Evolutionary conservation across 1,140 invertebrate species (phyloP), one percentile per base, ranked within the genome.

Genomic region (Cyphomyrmex costatus): DNA sequence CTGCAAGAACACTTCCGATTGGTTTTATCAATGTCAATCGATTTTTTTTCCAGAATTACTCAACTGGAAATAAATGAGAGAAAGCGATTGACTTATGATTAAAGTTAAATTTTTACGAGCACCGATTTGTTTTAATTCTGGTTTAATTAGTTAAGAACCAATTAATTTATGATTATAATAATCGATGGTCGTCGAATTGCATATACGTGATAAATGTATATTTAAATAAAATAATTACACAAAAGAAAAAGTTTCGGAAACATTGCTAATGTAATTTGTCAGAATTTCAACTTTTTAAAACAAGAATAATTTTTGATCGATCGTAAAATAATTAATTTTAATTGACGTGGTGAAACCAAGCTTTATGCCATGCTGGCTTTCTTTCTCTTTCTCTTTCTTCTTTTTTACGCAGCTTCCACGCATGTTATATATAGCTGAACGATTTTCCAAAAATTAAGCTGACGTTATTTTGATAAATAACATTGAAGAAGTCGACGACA

Each of bases 301-400:
- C 2, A 61, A 46, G 19, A 77, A 7, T 30, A 61, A 33, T 36
- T 4, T 36, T 53, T 3, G 2, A 66, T 80, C 0, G n/a, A 33
- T 68, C 21, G 19, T 65, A 49, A 42, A 46, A 19, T 61, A 65
- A 65, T 49, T 33, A 6, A 49, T 16, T 36, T 77, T 30, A 63
- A 77, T 77, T n/a, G 16, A 63, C 0, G 19, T 24, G 46, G 12
- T 66, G 16, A 70, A 53, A 80, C n/a, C 21, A 30, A 19, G 68
- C 53, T 83, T 61, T 12, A 73, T 3, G 53, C 79, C n/a, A 36
- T 19, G 19, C 36, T 74, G 27, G 21, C 68, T 83, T 73, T 46
- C 53, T 73, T 14, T 58, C 53, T 83, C 12, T 83, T 8, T 74
- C 7, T 83, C 19, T 42, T 42, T 60, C n/a, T 61, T 46, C 16